Percentiles rank a stretch among this genome's conserved stretches.
phyloP scores from a whole-genome alignment of 37 sponge, comb jelly and placozoan species.

The Oscarella lobularis region DNA sequence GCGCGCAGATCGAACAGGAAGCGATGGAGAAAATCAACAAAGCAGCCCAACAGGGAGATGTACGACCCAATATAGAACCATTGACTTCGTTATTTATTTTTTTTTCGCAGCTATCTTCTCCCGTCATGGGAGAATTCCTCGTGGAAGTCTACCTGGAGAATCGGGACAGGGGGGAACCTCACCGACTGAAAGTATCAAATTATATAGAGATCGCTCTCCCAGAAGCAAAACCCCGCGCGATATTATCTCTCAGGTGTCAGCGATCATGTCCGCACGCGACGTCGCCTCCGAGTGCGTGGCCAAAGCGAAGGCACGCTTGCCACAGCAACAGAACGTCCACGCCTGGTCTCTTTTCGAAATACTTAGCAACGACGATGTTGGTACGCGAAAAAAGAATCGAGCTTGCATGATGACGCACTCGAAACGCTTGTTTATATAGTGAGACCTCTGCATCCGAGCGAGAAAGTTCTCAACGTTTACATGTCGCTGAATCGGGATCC shows the following conservation, averaged over 20 bases:
- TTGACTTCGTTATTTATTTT: too few relatives aligned
- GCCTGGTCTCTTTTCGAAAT: too few relatives aligned
- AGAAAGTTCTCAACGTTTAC: constrained; percentile 44
- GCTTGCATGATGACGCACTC: background rate
- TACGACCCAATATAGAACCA: constrained; percentile 4
- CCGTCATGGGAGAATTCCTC: constrained; percentile 28
- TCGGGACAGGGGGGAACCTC: constrained; percentile 26
- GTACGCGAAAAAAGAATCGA: background rate
- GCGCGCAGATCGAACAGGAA: constrained; percentile 16
- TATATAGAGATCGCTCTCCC: background rate
- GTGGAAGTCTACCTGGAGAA: constrained; percentile 34
- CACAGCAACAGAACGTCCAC: too few relatives aligned
- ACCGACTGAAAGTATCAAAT: background rate
- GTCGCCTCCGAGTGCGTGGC: background rate
- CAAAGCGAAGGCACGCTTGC: too few relatives aligned
- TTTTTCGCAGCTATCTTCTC: background rate
- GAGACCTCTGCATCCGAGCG: constrained; percentile 18
- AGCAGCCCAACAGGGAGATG: constrained; percentile 5
- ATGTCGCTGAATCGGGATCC: too few relatives aligned
- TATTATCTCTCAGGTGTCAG: background rate
- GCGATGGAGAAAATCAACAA: constrained; percentile 12
- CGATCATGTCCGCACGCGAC: background rate
- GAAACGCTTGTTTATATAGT: constrained; percentile 10
- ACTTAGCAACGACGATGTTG: too few relatives aligned
- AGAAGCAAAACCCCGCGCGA: too few relatives aligned